phyloP scores from a whole-genome alignment of 2,888 invertebrate species.

The Calameuta filiformis region DNA sequence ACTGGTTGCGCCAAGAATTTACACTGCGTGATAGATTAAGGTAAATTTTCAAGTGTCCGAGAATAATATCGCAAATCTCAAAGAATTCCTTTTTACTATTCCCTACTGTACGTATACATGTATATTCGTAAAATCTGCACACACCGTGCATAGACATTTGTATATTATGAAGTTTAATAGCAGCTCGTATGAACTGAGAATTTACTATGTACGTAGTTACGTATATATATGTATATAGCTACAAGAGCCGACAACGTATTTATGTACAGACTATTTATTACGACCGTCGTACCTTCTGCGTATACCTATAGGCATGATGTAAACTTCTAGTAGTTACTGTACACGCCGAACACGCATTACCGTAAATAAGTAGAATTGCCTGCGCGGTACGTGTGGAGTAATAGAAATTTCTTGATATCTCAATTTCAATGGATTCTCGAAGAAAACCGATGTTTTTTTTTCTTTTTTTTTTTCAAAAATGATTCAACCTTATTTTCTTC shows the following conservation, averaged over 20 bases:
- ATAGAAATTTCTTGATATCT: neutral
- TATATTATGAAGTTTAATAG: neutral
- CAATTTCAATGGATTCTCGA: neutral
- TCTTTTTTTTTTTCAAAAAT: neutral
- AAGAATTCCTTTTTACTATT: neutral
- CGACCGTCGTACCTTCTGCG: neutral
- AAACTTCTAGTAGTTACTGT: neutral
- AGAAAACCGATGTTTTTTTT: neutral
- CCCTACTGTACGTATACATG: neutral
- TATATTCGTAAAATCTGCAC: neutral
- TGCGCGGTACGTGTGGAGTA: neutral
- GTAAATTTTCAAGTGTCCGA: too few relatives aligned
- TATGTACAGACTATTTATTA: slow-evolving; percentile 4
- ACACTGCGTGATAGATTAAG: neutral
- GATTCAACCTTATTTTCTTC: neutral
- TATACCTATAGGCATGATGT: neutral
- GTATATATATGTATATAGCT: neutral
- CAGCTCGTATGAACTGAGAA: neutral
- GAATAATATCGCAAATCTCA: neutral
- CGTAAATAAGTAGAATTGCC: neutral
- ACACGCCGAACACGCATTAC: neutral
- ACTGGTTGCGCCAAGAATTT: neutral
- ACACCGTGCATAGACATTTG: neutral
- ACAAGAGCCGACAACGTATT: neutral
- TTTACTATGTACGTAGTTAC: neutral